A percentile compares a stretch with the other conserved stretches of the same genome.
Conservation (phyloP, 2,888 invertebrate species). For the Drosophila maculinotata region DNA sequence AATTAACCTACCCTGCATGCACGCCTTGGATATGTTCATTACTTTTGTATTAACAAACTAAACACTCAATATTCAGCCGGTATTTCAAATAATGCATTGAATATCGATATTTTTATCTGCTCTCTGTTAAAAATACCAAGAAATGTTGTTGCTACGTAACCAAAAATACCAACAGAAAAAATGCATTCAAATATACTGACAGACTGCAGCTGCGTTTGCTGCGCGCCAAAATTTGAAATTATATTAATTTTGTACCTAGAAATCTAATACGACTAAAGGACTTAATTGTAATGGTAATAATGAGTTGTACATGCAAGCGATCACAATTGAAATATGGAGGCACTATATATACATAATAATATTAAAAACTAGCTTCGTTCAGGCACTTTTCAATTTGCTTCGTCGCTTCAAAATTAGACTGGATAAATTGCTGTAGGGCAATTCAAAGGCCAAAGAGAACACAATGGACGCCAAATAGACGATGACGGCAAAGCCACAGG, state of each 20-base stretch:
- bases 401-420: conserved; percentile 65
- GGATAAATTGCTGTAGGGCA: conserved; percentile 84
- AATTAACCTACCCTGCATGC: neutral
- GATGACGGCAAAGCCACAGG: conserved; percentile 82
- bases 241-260: conserved; percentile 14
- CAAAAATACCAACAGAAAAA: conserved; percentile 3
- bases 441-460: conserved; percentile 83
- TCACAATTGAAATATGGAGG: conserved; percentile 71
- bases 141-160: neutral
- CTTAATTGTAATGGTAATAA: conserved; percentile 41
- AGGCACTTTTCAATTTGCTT: conserved; percentile 63
- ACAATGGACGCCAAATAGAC: conserved; percentile 82
- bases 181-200: conserved; percentile 1
- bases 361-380: conserved; percentile 55
- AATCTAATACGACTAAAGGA: conserved; percentile 39
- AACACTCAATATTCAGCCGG: neutral
- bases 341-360: conserved; percentile 39
- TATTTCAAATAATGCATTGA: neutral
- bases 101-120: neutral
- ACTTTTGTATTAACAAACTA: neutral
- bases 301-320: conserved; percentile 72
- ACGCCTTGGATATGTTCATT: neutral
- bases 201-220: neutral
- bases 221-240: neutral
- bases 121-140: conserved; percentile 9